Evolutionary conservation across 2,797 vertebrate species (phyloP).

Genomic region (Labeo calbasu): DNA sequence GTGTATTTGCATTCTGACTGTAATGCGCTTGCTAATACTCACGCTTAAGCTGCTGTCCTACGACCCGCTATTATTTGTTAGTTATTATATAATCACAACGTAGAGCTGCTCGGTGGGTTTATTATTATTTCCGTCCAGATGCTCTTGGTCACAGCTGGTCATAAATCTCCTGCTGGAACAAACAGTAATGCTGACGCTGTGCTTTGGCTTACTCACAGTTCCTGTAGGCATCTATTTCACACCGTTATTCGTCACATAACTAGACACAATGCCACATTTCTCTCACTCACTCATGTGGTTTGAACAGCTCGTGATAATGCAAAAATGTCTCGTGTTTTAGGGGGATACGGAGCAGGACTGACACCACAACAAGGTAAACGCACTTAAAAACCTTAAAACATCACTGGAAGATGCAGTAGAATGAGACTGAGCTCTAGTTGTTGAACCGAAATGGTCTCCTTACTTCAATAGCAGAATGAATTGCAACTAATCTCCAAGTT

Average conservation of each 20-base stretch:
- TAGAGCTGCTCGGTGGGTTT: constrained; percentile 5
- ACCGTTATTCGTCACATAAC: not conserved
- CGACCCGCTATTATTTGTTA: not conserved
- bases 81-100: not conserved
- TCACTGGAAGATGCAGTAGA: not conserved
- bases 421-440: not conserved
- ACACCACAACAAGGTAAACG: constrained; percentile 80
- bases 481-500: not conserved
- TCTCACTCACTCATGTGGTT: not conserved
- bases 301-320: not conserved
- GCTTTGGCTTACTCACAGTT: not conserved
- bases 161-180: constrained; percentile 21
- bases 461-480: not conserved
- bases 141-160: constrained; percentile 28
- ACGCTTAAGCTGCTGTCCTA: not conserved
- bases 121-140: constrained; percentile 14
- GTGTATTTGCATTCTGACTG: constrained; percentile 16
- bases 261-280: not conserved
- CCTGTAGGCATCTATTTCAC: not conserved
- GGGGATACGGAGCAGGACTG: constrained; percentile 74
- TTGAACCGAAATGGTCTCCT: not conserved
- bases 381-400: not conserved
- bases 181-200: not conserved
- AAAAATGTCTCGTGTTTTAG: constrained; percentile 63
- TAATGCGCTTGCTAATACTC: not conserved